Evolutionary conservation across 2,797 vertebrate species (phyloP).

Genomic region (Rallus crepitans): DNA sequence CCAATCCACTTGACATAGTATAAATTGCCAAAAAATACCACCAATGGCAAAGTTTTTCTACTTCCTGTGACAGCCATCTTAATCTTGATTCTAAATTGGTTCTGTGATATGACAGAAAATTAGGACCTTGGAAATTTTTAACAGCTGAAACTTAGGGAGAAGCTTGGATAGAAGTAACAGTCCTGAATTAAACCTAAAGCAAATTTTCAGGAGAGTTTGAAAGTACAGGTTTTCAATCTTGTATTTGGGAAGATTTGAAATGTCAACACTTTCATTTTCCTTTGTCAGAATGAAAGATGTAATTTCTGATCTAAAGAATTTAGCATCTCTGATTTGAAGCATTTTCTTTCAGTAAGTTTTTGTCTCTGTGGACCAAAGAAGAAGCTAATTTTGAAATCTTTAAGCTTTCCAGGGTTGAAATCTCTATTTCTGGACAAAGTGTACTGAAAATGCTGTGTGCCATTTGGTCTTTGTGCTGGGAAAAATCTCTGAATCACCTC

Average conservation of each 20-base stretch:
- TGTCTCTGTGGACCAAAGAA: not conserved
- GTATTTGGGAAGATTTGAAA: not conserved
- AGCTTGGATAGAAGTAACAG: not conserved
- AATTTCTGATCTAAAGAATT: conserved; percentile 2
- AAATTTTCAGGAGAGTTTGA: not conserved
- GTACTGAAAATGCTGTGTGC: not conserved
- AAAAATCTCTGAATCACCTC: not conserved
- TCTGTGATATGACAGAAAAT: not conserved
- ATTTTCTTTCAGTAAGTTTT: not conserved
- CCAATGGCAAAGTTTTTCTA: not conserved
- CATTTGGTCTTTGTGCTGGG: not conserved
- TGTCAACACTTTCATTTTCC: not conserved
- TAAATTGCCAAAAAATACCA: not conserved
- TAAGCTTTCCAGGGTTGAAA: not conserved
- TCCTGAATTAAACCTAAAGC: not conserved
- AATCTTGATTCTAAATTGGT: not conserved
- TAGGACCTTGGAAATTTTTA: not conserved
- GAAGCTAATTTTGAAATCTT: not conserved
- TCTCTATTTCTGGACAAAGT: not conserved
- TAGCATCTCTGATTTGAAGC: not conserved
- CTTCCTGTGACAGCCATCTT: not conserved
- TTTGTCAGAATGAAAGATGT: not conserved
- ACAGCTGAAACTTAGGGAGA: not conserved
- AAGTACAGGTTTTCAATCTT: not conserved
- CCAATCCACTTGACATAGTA: not conserved